Evolutionary conservation across 1,140 invertebrate species (phyloP).

Genomic region (Diuraphis noxia): DNA sequence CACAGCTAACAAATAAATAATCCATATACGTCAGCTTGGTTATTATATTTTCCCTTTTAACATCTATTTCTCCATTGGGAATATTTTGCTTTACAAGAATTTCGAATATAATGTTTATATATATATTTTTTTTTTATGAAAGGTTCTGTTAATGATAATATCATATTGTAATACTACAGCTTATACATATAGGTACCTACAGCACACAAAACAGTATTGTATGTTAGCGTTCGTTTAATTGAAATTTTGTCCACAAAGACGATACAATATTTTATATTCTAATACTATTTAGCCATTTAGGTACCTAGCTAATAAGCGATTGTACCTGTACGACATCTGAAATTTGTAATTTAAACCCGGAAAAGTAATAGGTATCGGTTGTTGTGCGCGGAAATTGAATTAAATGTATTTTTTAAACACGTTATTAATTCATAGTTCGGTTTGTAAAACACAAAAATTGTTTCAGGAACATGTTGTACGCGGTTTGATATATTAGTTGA

Average conservation of each 20-base stretch:
- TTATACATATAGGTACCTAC: too few relatives aligned
- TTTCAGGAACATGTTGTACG: neutral
- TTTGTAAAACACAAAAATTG: neutral
- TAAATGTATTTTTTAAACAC: neutral
- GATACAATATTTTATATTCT: neutral
- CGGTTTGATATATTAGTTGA: neutral
- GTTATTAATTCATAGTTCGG: neutral
- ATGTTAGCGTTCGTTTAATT: neutral
- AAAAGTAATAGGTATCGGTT: neutral
- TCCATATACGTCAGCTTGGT: neutral
- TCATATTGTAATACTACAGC: neutral
- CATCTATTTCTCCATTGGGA: neutral
- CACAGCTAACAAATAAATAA: neutral
- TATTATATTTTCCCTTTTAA: constrained; percentile 5
- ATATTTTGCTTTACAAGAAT: neutral
- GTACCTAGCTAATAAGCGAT: too few relatives aligned
- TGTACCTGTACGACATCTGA: too few relatives aligned
- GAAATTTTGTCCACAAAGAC: neutral
- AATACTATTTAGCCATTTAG: too few relatives aligned
- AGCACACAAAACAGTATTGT: neutral
- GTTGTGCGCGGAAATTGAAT: neutral
- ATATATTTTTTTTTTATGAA: neutral
- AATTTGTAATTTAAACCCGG: neutral
- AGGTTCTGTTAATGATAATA: neutral
- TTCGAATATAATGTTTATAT: neutral